phyloP scores from a whole-genome alignment of 2,797 vertebrate species.

The Perodicticus potto region DNA sequence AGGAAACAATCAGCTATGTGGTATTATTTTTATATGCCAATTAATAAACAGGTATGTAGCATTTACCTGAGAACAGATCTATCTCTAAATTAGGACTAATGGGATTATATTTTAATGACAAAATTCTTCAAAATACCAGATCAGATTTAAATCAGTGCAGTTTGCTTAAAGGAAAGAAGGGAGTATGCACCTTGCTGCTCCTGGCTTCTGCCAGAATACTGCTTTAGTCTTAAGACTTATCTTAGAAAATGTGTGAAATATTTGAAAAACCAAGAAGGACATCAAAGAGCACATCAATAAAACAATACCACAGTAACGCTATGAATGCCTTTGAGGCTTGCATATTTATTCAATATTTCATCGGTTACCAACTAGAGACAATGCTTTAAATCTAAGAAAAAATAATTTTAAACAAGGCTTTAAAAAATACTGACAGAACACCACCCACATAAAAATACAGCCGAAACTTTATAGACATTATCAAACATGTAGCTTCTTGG shows the following conservation, averaged over 20 bases:
- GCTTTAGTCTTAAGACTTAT: conserved; percentile 13
- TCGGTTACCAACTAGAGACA: conserved; percentile 42
- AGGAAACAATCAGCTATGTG: not conserved
- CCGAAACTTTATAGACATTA: not conserved
- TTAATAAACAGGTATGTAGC: not conserved
- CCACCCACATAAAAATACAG: conserved; percentile 18
- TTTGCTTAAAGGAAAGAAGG: conserved; percentile 30
- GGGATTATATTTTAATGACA: conserved; percentile 18
- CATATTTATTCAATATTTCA: conserved; percentile 61
- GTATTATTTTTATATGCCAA: not conserved
- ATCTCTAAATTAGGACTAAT: not conserved
- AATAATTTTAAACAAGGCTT: conserved; percentile 41
- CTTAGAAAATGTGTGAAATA: not conserved
- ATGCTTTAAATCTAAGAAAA: conserved; percentile 55
- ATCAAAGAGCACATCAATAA: conserved; percentile 1
- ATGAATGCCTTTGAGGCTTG: conserved; percentile 3
- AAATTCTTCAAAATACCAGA: conserved; percentile 14
- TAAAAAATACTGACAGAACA: not conserved
- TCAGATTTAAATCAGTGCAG: not conserved
- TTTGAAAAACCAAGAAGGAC: not conserved
- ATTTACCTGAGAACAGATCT: not conserved
- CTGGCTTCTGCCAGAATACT: not conserved
- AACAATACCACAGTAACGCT: not conserved
- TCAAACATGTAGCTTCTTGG: not conserved
- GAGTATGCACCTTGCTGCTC: not conserved